Conservation (phyloP, 2,888 invertebrate species). For the Ashinkailepas kermadecensis region DNA sequence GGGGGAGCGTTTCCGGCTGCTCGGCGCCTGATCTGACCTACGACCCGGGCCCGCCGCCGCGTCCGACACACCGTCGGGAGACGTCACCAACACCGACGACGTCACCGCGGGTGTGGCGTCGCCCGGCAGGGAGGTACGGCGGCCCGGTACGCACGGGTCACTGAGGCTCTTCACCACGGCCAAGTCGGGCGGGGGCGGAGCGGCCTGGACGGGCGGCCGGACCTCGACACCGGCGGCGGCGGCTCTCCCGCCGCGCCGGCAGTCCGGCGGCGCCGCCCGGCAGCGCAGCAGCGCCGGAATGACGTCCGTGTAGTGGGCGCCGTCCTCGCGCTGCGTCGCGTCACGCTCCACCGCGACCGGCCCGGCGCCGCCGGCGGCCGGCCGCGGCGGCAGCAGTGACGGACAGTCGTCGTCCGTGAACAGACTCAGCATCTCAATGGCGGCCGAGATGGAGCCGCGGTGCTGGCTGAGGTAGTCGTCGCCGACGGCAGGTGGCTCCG, state of each 20-base stretch:
- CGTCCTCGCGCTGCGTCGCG: no score
- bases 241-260: not conserved
- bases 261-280: not conserved
- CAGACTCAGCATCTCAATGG: constrained; percentile 34
- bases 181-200: not conserved
- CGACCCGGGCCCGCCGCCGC: no score
- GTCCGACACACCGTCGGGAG: not conserved
- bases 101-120: not conserved
- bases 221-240: not conserved
- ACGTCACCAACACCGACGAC: not conserved
- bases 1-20: no score
- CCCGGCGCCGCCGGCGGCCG: no score
- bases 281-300: not conserved
- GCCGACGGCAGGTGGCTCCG: constrained; percentile 36
- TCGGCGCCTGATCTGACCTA: no score
- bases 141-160: not conserved
- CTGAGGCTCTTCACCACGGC: not conserved
- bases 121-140: not conserved
- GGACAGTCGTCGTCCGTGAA: constrained; percentile 22
- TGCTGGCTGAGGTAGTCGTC: constrained; percentile 44
- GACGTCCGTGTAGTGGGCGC: not conserved
- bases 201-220: not conserved
- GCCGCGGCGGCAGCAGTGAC: not conserved
- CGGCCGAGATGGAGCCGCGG: constrained; percentile 35
- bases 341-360: no score